A percentile compares a stretch with the other conserved stretches of the same genome.
Evolutionary conservation across 2,888 invertebrate genomes (phyloP).

Genomic region (Brachycybe producta): DNA sequence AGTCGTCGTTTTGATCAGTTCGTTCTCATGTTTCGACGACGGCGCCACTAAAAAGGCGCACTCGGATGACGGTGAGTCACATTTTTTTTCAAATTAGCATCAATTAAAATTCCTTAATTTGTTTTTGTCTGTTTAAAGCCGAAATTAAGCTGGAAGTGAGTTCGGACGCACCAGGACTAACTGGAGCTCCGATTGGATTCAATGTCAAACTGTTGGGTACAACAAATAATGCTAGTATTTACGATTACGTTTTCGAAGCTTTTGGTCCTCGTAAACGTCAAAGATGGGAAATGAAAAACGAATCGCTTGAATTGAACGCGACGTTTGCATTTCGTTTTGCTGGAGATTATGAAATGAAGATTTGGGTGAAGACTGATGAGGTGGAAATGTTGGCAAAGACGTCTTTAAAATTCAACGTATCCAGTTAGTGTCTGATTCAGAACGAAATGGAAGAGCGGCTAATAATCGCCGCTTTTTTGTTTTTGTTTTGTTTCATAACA

Average conservation of each 20-base stretch:
- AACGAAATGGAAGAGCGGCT: not conserved
- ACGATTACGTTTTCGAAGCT: constrained; percentile 3
- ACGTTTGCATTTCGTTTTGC: not conserved
- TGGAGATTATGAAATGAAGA: constrained; percentile 9
- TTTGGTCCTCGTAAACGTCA: not conserved
- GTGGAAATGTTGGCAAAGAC: not conserved
- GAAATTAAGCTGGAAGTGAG: not conserved
- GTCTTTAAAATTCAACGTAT: not conserved
- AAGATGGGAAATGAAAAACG: not conserved
- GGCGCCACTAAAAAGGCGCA: too few species aligned
- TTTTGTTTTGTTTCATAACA: too few species aligned
- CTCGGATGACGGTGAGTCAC: too few species aligned
- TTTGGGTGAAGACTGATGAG: not conserved
- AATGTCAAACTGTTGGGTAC: constrained; percentile 1
- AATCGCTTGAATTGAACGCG: not conserved
- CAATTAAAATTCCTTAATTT: too few species aligned
- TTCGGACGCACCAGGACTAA: constrained; percentile 1
- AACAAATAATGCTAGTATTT: constrained; percentile 4
- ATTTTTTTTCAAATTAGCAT: too few species aligned
- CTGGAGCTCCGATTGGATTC: constrained; percentile 7
- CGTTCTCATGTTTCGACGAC: too few species aligned
- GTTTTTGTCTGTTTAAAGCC: too few species aligned
- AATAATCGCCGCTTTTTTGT: not conserved
- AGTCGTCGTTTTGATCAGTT: too few species aligned
- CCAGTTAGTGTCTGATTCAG: not conserved